Base-by-base conservation (phyloP, 1,140 invertebrate genomes). In the Calycopis cecrops region DNA sequence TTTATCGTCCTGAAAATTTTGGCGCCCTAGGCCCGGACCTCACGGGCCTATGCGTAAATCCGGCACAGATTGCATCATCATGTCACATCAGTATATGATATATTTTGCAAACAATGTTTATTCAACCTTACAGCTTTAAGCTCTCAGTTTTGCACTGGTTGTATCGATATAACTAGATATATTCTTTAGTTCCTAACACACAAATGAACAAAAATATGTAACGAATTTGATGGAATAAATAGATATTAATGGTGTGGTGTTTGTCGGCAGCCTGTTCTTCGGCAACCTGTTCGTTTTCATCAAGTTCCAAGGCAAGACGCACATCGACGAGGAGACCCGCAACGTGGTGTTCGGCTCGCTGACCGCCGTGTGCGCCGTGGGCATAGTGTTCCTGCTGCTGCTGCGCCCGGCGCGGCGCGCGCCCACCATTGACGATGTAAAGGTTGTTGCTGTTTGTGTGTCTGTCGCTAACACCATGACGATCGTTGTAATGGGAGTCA, bases 231-330 rank as follows among this genome's bases (percentile, higher is more conserved):
- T 38, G 4, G 0, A 16, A 51, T 18, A n/a, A 33, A 47, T 16
- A 18, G 1, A 55, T 48, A 28, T 28, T 28, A 28, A 28, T 6
- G 21, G 21, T 28, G 21, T 28, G 21, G 6, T 28, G 6, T 28
- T 28, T 28, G 21, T 28, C 21, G 21, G 63, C 90, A 96, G 97
- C 71, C 92, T 98, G 84, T 94, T 99, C 74, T 92, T 96, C 68
- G 97, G 98, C 48, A 99, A 99, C 75, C 88, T 97, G 8, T 98
- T 98, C 85, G 96, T 98, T 9, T 98, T 93, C 82, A 95, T 96
- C 73, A 91, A 93, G 76, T 97, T 99, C 81, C 92, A 93, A 90
- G 94, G 94, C 48, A 89, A 93, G 81, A 79, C 90, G 0, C 86
- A 89, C 11, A 92, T 95, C 3, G 92, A 95, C 52, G 67, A 77